Evolutionary conservation across 2,888 invertebrate genomes (phyloP).

Genomic region (Watsonalla binaria): DNA sequence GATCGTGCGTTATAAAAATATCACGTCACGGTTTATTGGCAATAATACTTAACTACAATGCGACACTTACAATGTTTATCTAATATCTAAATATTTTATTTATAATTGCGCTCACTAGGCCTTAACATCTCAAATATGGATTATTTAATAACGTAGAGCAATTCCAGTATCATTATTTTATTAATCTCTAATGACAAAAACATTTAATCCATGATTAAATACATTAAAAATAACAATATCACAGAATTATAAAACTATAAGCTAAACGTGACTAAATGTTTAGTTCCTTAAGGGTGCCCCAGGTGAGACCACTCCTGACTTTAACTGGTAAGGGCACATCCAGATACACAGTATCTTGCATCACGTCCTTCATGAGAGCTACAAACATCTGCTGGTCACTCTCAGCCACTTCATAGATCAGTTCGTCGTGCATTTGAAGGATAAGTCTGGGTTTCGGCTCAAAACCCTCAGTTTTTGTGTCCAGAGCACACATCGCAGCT

Average conservation of each 20-base stretch:
- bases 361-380: slow-evolving; percentile 82
- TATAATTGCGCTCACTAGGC: too few relatives aligned
- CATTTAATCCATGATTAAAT: neutral
- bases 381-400: slow-evolving; percentile 78
- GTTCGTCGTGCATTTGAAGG: slow-evolving; percentile 96
- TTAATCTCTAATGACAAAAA: neutral
- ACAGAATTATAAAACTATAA: slow-evolving; percentile 20
- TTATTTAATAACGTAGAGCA: too few relatives aligned
- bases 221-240: slow-evolving; percentile 27
- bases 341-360: slow-evolving; percentile 88
- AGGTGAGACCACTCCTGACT: slow-evolving; percentile 87
- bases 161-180: too few relatives aligned
- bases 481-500: slow-evolving; percentile 90
- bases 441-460: slow-evolving; percentile 81
- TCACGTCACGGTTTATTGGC: neutral
- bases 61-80: neutral
- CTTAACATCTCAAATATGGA: too few relatives aligned
- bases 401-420: slow-evolving; percentile 91
- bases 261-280: slow-evolving; percentile 20
- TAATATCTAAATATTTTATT: neutral
- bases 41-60: neutral
- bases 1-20: neutral
- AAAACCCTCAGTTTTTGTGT: slow-evolving; percentile 63
- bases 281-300: slow-evolving; percentile 81
- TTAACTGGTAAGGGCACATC: slow-evolving; percentile 93